phyloP scores from a whole-genome alignment of 2,888 invertebrate species.

The Protodeltote pygarga region DNA sequence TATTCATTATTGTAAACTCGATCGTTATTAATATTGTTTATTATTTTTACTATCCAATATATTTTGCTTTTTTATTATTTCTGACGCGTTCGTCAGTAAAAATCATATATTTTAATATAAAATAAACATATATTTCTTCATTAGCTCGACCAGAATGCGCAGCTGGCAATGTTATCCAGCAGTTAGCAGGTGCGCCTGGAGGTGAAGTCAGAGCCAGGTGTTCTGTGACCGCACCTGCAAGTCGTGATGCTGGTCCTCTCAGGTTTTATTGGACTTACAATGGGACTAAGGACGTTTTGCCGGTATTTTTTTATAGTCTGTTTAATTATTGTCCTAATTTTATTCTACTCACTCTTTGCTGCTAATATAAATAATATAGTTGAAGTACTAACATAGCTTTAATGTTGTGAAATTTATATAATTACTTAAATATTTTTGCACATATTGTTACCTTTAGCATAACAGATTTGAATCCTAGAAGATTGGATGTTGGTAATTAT shows the following conservation, averaged over 20 bases:
- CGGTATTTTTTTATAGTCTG: conserved; percentile 77
- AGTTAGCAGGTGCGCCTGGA: conserved; percentile 91
- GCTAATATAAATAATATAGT: too few species aligned
- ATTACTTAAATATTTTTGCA: too few species aligned
- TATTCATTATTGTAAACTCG: not conserved
- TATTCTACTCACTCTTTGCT: not conserved
- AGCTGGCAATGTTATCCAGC: conserved; percentile 90
- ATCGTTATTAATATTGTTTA: not conserved
- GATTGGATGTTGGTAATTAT: too few species aligned
- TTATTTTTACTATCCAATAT: too few species aligned
- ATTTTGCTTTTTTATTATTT: too few species aligned
- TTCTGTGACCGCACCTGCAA: conserved; percentile 93
- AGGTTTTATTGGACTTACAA: conserved; percentile 95
- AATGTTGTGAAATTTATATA: too few species aligned
- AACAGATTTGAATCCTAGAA: too few species aligned
- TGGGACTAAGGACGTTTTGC: conserved; percentile 91
- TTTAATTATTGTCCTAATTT: not conserved
- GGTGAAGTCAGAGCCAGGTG: conserved; percentile 92
- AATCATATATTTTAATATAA: conserved; percentile 19
- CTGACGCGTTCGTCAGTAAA: too few species aligned
- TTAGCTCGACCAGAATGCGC: conserved; percentile 93
- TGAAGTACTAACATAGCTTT: too few species aligned
- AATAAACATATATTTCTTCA: not conserved
- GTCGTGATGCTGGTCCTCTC: conserved; percentile 87
- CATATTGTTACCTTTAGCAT: too few species aligned